Base-by-base conservation (phyloP, 2,888 invertebrate genomes). In the Tipula confusa region DNA sequence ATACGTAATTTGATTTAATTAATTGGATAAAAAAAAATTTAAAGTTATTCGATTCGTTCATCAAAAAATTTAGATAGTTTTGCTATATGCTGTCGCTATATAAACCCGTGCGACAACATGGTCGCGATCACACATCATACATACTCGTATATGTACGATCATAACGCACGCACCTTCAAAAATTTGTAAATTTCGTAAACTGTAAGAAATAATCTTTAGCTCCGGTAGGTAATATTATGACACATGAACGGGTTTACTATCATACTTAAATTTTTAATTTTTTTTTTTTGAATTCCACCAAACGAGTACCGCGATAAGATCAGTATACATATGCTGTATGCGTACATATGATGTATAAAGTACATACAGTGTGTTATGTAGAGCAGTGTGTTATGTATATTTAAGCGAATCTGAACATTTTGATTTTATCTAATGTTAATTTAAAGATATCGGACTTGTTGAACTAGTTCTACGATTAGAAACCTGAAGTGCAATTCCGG, bases 271-370 rank as follows among this genome's bases (percentile, higher is more conserved):
- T n/a, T n/a, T n/a, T n/a, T n/a, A n/a, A n/a, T n/a, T n/a, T n/a
- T n/a, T n/a, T n/a, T n/a, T n/a, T 43, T 43, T 43, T 64, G 24
- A 64, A 64, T 64, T 64, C 64, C 64, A 64, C 64, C 64, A 64
- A 64, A 64, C 64, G 64, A 64, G 64, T 64, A 64, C 64, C 64
- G 64, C 64, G 64, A 64, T 64, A 24, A 64, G 24, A 64, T 64
- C 64, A 9, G 64, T 43, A 7, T 3, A 31, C 31, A 31, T 43
- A 43, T 43, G 43, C 43, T 38, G n/a, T n/a, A n/a, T n/a, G 13
- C 38, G 38, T 38, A 13, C 13, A 13, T 38, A 13, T 38, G 43
- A n/a, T 43, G n/a, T 43, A n/a, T 43, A n/a, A n/a, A 43, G 9
- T 38, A 13, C 13, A 38, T 38, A 38, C 9, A n/a, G n/a, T n/a